Evolutionary conservation across 2,113 vertebrate genomes (phyloP).

Genomic region (Myiozetetes cayanensis): DNA sequence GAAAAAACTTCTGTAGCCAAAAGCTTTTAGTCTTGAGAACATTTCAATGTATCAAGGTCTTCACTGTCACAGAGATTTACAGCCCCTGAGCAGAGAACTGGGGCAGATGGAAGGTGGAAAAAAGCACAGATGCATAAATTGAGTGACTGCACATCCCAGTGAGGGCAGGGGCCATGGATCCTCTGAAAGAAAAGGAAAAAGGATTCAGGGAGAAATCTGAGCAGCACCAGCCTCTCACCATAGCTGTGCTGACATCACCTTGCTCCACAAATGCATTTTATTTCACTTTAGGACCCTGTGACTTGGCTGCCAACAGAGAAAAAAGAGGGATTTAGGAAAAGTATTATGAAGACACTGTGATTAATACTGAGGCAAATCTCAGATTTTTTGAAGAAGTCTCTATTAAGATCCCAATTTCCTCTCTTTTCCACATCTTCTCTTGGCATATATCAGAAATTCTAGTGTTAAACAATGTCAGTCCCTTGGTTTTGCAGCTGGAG

Average conservation of each 20-base stretch:
- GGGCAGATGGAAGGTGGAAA: background rate
- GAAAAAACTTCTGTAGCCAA: background rate
- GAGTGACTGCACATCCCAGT: background rate
- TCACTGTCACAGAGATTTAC: background rate
- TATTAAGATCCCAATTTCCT: background rate
- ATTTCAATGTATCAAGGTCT: background rate
- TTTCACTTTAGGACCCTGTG: background rate
- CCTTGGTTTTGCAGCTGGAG: background rate
- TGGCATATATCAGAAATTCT: background rate
- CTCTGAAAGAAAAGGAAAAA: background rate
- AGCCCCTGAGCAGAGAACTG: background rate
- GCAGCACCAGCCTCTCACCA: background rate
- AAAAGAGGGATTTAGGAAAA: background rate
- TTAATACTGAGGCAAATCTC: background rate
- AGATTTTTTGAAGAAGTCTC: background rate
- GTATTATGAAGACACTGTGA: background rate
- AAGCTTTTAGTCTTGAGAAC: background rate
- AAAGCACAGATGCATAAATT: background rate
- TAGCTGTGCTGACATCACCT: background rate
- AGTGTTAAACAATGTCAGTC: background rate
- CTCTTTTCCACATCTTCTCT: rapidly evolving
- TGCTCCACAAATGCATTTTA: background rate
- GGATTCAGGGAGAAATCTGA: background rate
- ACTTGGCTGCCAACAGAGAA: background rate
- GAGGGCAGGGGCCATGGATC: background rate